Evolutionary conservation across 2,797 vertebrate species (phyloP), one percentile per base, ranked within the genome.

Genomic region (Tenualosa ilisha): DNA sequence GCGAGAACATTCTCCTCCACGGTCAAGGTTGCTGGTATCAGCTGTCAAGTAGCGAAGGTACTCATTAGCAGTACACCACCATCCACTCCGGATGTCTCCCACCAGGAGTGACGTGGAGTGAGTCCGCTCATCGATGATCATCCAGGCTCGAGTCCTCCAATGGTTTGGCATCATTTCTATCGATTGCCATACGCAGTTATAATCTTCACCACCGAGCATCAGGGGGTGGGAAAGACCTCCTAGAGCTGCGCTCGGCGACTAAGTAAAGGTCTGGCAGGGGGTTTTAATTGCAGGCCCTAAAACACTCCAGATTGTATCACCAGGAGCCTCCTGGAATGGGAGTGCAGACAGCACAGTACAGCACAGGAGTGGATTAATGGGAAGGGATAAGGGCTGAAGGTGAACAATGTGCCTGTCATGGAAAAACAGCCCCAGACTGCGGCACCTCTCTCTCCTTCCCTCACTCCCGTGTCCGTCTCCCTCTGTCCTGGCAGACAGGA

Each of bases 81-180:
- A 87, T 82, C 85, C 88, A 79, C 72, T 79, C 72, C 88, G 95
- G 95, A 96, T 94, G 93, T 95, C 93, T 92, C 95, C 92, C 92
- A 90, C 93, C 93, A 92, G 92, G 94, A 94, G 91, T 92, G 88
- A 92, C 83, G 91, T 94, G 93, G 92, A 91, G 90, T 92, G 88
- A 92, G 92, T 90, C 91, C 91, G 90, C 92, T 94, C 93, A 94
- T 95, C 92, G 90, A 94, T 96, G 93, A 95, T 93, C 87, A 89
- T 85, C 83, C 24, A 24, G 61, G 81, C 84, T 87, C 86, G 85
- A 82, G 43, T 87, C 84, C 85, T 87, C 81, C 82, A 81, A 88
- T 90, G 84, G 93, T 92, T 92, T 93, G 93, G 91, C 92, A 94
- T 95, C 93, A 92, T 92, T 92, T 93, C 92, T 92, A 96, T 96